phyloP scores from a whole-genome alignment of 2,888 invertebrate genomes.

The Ophion obscuratus region DNA sequence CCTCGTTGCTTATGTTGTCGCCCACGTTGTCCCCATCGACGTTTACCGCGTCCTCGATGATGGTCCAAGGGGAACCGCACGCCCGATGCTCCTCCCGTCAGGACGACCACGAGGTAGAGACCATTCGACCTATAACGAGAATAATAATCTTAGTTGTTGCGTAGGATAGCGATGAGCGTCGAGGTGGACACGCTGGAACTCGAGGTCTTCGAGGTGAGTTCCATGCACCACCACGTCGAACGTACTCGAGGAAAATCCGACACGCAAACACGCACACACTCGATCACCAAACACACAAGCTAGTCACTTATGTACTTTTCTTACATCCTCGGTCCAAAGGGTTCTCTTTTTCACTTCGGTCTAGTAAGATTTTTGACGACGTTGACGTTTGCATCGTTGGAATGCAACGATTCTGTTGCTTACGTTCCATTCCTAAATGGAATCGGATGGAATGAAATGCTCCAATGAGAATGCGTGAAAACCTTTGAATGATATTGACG shows the following conservation, averaged over 20 bases:
- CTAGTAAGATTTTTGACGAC: no score
- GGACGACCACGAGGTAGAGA: slow-evolving; percentile 78
- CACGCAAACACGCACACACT: not conserved
- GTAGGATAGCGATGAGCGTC: slow-evolving; percentile 79
- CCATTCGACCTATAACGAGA: slow-evolving; percentile 77
- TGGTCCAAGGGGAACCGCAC: slow-evolving; percentile 69
- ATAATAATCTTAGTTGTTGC: slow-evolving; percentile 71
- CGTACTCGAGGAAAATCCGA: slow-evolving; percentile 12
- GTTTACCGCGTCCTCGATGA: slow-evolving; percentile 33
- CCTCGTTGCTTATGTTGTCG: not conserved
- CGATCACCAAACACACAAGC: not conserved
- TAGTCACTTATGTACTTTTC: not conserved
- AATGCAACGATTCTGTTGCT: no score
- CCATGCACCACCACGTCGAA: slow-evolving; percentile 64
- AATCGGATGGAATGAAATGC: no score
- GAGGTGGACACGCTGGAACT: slow-evolving; percentile 83
- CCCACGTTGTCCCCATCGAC: not conserved
- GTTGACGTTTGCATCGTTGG: no score
- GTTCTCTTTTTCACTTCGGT: no score
- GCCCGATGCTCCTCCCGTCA: slow-evolving; percentile 71
- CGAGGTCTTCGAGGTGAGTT: slow-evolving; percentile 83
- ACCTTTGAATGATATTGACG: no score
- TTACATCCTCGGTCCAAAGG: no score
- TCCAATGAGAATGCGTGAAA: no score
- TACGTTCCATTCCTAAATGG: no score